These are phyloP conservation scores for Troglohyphantes excavatus DNA, from an alignment of 2,888 invertebrate genomes.

Conservation along the genomic window DNA sequence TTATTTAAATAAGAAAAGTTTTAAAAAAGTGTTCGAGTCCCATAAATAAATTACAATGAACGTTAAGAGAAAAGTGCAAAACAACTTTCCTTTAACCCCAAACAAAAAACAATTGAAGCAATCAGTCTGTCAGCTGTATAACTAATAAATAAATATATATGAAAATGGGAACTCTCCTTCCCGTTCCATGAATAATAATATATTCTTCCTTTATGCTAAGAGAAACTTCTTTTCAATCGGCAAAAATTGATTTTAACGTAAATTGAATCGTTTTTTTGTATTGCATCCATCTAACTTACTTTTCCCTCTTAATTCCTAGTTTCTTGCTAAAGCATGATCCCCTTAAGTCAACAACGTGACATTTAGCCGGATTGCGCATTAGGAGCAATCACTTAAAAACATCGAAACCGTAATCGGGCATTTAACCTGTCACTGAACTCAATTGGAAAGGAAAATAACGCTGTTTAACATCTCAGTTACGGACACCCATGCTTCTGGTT, in stretches of 20 bases:
- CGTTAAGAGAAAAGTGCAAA: no score
- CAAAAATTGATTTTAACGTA: not conserved
- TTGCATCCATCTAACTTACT: not conserved
- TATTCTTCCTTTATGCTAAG: no score
- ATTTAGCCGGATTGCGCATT: constrained; percentile 6
- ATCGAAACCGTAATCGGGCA: constrained; percentile 9
- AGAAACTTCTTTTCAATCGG: no score
- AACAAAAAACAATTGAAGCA: no score
- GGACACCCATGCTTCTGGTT: not conserved
- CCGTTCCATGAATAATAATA: no score
- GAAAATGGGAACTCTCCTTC: no score
- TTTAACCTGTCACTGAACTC: constrained; percentile 9
- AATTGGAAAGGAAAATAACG: constrained; percentile 9
- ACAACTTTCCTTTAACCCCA: no score
- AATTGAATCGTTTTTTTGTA: not conserved
- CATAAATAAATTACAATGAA: no score
- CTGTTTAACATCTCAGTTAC: constrained; percentile 9
- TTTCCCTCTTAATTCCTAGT: not conserved
- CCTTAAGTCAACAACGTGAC: constrained; percentile 9
- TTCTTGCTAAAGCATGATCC: not conserved
- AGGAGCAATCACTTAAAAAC: constrained; percentile 5
- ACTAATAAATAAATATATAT: no score
- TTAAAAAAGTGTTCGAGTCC: no score
- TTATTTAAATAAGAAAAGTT: no score
- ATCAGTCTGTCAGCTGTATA: no score